Conservation (phyloP, 2,888 invertebrate genomes). For the Cephalotes varians region DNA sequence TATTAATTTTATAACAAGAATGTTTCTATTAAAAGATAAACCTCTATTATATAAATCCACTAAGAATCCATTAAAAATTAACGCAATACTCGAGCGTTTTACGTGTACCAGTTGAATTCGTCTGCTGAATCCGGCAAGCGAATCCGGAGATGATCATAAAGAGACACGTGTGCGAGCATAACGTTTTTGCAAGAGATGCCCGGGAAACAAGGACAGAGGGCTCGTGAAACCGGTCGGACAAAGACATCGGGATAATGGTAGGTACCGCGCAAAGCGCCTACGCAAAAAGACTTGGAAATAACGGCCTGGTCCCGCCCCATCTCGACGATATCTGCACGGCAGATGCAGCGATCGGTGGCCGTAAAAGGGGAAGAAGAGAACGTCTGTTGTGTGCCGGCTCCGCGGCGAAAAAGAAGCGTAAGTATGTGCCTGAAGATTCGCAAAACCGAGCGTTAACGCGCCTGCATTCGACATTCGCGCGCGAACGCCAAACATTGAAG, state of each 20-base stretch:
- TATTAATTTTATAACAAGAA: neutral
- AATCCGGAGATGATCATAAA: constrained; percentile 29
- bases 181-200: constrained; percentile 35
- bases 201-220: constrained; percentile 28
- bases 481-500: neutral
- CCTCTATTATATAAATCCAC: neutral
- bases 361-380: constrained; percentile 46
- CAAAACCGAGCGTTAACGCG: constrained; percentile 40
- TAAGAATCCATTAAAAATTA: neutral
- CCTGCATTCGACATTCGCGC: constrained; percentile 19
- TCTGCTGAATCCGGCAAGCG: neutral
- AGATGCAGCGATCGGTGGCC: constrained; percentile 59
- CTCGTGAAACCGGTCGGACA: constrained; percentile 49
- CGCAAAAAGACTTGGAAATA: constrained; percentile 62
- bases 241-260: constrained; percentile 60
- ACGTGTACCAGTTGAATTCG: neutral
- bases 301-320: constrained; percentile 51
- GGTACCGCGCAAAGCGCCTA: constrained; percentile 52
- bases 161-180: constrained; percentile 42
- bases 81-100: neutral
- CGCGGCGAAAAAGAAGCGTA: constrained; percentile 18
- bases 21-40: neutral
- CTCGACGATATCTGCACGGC: constrained; percentile 57
- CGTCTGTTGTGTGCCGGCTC: constrained; percentile 33
- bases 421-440: constrained; percentile 38